Evolutionary conservation across 1,140 invertebrate genomes (phyloP), one percentile per base, ranked within the genome.

Genomic region (Orius insidiosus): DNA sequence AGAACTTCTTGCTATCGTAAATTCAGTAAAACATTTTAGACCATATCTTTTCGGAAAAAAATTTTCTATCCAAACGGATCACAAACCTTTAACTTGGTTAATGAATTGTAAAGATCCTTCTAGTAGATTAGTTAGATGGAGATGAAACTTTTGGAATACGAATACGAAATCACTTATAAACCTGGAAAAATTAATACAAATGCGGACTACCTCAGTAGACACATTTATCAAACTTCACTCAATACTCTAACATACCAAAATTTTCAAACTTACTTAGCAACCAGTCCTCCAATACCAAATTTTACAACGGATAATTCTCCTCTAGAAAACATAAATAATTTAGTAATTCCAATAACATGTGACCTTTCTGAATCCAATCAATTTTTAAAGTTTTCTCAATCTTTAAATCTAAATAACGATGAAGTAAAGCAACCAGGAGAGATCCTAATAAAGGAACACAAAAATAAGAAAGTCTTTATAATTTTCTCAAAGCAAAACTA

Each of bases 81-180:
- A 71, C 45, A 56, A 56, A 49, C 60, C 64, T 3, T 51, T 69
- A 33, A 49, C 48, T 19, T 71, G 63, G 59, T 47, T 72, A 3
- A 55, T 58, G 5, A 60, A 59, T 5, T 52, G 60, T 0, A 67
- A 63, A 55, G 60, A 68, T 39, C 60, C 60, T 4, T 57, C 49
- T 3, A 58, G 54, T 18, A 47, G 60, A 48, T 51, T 72, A 13
- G 54, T 64, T 4, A 53, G 65, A 46, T 73, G 68, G 67, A 41
- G 59, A 33, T 63, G 11, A 24, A 50, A 32, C 34, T 65, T 11
- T 55, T 62, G 54, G 54, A 67, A 47, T 71, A 62, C 54, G 50
- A 63, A 18, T 68, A 63, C 51, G 50, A 62, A 45, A 63, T 72
- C 2, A 38, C 52, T 19, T 65, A 68, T 45, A 64, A 61, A 57